Evolutionary conservation across 2,797 vertebrate species (phyloP), one percentile per base, ranked within the genome.

Genomic region (Sebastes jordani): DNA sequence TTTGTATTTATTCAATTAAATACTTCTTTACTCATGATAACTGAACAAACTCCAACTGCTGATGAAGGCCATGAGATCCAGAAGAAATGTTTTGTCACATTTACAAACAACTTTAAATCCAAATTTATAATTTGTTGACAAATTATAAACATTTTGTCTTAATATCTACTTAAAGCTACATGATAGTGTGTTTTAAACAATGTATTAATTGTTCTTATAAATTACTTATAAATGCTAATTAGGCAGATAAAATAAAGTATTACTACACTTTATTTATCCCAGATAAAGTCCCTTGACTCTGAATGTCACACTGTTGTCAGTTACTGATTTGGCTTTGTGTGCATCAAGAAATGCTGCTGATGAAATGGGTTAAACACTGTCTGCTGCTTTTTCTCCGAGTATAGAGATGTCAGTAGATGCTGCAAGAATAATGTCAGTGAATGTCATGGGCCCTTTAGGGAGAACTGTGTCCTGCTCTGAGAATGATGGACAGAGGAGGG

Each of bases 371-470:
- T 63, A 34, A 73, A 73, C 11, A 10, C 36, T 34, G 29, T 42
- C 11, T 74, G 2, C 29, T 42, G 49, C 36, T 27, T 81, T 81
- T 59, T 46, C 58, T 49, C 22, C 8, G 3, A 60, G 23, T 20
- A 63, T 36, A 59, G 13, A 74, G 74, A 83, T 81, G 75, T 82
- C 52, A 84, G 52, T 34, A 74, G 62, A 78, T 22, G 64, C 77
- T 71, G 22, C 34, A 64, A 67, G 62, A 72, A 71, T 88, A 85
- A 91, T 89, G 84, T 87, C 87, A 90, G 64, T 84, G 78, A 94
- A 93, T 92, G 90, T 86, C 92, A 88, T 58, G 34, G 55, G 84
- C 60, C 69, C 83, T 88, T 78, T 78, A 69, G 83, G 86, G 86
- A 90, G 74, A 84, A 46, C 5, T 29, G 71, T 75, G 69, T 84